Conservation (phyloP, 2,113 vertebrate genomes). For the Embiotoca jacksoni region DNA sequence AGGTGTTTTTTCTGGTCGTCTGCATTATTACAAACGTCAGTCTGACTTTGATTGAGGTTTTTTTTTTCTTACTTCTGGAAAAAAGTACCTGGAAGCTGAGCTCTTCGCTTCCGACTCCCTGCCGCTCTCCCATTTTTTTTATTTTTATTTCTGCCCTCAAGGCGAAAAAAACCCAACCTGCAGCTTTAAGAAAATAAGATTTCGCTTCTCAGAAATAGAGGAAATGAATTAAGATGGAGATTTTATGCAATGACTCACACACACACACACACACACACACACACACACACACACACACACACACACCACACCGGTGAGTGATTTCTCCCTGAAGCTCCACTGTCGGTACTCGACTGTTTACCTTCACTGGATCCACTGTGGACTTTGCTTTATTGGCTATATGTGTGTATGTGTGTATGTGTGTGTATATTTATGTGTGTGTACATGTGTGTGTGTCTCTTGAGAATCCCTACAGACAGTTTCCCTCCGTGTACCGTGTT, state of each 20-base stretch:
- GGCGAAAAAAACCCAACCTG: not conserved
- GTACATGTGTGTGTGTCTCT: slow-evolving; percentile 2
- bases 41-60: not conserved
- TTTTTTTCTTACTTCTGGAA: not conserved
- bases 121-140: no score
- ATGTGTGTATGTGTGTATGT: slow-evolving; percentile 5
- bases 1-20: no score
- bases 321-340: slow-evolving; percentile 31
- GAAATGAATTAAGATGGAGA: slow-evolving; percentile 47
- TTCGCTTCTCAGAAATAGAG: slow-evolving; percentile 17
- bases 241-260: slow-evolving; percentile 47
- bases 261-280: not conserved
- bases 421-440: not conserved
- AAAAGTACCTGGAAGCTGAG: no score
- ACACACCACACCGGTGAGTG: not conserved
- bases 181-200: slow-evolving; percentile 12
- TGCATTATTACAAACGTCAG: not conserved
- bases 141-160: not conserved
- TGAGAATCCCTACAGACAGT: not conserved
- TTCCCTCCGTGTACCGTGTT: not conserved
- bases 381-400: slow-evolving; percentile 10
- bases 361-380: slow-evolving; percentile 13
- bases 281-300: no score
- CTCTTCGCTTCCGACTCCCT: no score
- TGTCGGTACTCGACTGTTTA: slow-evolving; percentile 34